Evolutionary conservation across 2,113 vertebrate genomes (phyloP).

Genomic region (Ardeotis arabs): DNA sequence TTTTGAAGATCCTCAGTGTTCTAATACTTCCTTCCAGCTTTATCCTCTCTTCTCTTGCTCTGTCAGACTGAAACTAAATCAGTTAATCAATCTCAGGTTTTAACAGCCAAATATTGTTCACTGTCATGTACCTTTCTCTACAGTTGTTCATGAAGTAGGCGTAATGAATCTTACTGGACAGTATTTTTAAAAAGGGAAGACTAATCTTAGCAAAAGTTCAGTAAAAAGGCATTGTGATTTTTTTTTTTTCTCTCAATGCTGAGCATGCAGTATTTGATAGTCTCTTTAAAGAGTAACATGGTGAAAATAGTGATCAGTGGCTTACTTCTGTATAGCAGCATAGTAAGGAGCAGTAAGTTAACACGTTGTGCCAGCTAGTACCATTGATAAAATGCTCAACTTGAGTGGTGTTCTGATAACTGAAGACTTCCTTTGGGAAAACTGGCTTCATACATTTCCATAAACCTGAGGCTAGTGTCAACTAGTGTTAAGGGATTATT

Average conservation of each 20-base stretch:
- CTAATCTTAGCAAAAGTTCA: background rate
- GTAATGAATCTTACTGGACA: background rate
- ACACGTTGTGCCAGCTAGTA: background rate
- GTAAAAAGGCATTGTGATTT: background rate
- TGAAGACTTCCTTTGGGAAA: background rate
- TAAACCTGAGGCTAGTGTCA: background rate
- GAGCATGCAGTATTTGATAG: constrained; percentile 4
- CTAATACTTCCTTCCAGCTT: background rate
- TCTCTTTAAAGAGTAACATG: background rate
- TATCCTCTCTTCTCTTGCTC: background rate
- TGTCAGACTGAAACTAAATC: background rate
- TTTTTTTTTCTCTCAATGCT: background rate
- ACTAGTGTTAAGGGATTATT: background rate
- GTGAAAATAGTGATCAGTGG: constrained; percentile 39
- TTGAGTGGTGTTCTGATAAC: background rate
- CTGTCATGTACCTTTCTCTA: background rate
- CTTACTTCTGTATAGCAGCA: background rate
- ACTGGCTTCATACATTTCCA: background rate
- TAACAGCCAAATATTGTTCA: background rate
- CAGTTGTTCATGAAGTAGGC: background rate
- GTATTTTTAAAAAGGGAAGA: background rate
- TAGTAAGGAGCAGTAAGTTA: background rate
- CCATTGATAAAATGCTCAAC: background rate
- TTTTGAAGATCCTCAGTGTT: background rate
- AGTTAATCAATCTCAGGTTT: background rate